These are phyloP conservation scores for Elanus axillaris DNA, from an alignment of 2,113 vertebrate genomes.

Conservation along the genomic window DNA sequence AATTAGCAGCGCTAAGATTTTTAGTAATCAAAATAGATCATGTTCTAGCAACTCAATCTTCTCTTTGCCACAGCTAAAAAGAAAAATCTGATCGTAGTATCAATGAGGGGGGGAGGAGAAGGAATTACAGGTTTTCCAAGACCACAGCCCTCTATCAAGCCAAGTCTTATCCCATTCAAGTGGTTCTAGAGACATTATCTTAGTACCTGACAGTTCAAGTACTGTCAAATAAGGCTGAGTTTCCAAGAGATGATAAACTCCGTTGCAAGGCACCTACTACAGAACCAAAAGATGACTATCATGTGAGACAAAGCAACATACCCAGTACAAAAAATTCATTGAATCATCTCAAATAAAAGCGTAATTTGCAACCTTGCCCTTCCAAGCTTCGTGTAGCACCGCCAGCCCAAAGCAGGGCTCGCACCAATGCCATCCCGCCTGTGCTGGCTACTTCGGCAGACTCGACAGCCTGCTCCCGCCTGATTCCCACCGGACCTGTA, in stretches of 20 bases:
- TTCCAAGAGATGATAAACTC: not conserved
- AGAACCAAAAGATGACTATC: not conserved
- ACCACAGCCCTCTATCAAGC: not conserved
- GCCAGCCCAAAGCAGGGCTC: not conserved
- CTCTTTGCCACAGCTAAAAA: not conserved
- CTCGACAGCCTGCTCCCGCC: rapidly evolving
- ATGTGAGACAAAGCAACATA: not conserved
- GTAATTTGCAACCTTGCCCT: not conserved
- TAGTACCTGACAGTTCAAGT: not conserved
- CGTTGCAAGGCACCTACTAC: not conserved
- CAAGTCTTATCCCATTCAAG: not conserved
- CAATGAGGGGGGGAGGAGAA: rapidly evolving
- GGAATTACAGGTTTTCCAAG: not conserved
- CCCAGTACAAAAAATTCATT: not conserved
- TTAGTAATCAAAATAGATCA: constrained; percentile 23
- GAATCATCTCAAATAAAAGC: not conserved
- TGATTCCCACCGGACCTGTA: not conserved
- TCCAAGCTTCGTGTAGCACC: not conserved
- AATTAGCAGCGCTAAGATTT: not conserved
- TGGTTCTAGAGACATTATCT: not conserved
- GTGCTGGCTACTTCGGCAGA: not conserved
- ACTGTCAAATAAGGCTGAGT: not conserved
- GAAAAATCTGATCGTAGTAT: not conserved
- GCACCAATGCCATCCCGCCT: rapidly evolving
- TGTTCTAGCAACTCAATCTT: constrained; percentile 9